A percentile compares a stretch with the other conserved stretches of the same genome.
These are phyloP conservation scores for Muscicapa comitata DNA, from an alignment of 2,797 vertebrate species.

Conservation along the genomic window DNA sequence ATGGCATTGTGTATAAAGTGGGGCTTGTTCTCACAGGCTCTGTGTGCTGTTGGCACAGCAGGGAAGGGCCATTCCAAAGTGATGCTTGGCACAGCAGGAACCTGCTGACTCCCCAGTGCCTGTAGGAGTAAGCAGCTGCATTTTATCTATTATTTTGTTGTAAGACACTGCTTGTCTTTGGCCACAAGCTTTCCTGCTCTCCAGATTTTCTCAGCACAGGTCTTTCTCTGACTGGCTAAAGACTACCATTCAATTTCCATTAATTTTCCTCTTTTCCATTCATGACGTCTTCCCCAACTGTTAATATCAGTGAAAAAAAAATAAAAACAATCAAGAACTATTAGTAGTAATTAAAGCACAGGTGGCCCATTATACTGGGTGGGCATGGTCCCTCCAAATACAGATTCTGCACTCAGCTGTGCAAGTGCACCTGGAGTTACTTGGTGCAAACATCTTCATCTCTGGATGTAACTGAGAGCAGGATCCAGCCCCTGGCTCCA, in stretches of 20 bases:
- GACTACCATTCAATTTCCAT: not conserved
- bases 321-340: not conserved
- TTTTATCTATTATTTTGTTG: not conserved
- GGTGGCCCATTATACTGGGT: not conserved
- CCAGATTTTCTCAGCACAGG: not conserved
- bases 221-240: not conserved
- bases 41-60: accelerated
- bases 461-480: not conserved
- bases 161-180: not conserved
- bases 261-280: not conserved
- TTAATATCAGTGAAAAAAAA: not conserved
- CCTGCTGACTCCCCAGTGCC: not conserved
- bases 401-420: not conserved
- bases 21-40: not conserved
- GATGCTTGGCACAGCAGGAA: not conserved
- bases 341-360: not conserved
- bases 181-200: not conserved
- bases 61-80: not conserved
- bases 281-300: not conserved
- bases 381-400: not conserved
- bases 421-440: not conserved
- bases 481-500: not conserved
- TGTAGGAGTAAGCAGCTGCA: not conserved
- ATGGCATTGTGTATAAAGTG: not conserved
- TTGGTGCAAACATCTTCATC: not conserved